phyloP scores from a whole-genome alignment of 2,888 invertebrate genomes.

The Hypsopygia costalis region DNA sequence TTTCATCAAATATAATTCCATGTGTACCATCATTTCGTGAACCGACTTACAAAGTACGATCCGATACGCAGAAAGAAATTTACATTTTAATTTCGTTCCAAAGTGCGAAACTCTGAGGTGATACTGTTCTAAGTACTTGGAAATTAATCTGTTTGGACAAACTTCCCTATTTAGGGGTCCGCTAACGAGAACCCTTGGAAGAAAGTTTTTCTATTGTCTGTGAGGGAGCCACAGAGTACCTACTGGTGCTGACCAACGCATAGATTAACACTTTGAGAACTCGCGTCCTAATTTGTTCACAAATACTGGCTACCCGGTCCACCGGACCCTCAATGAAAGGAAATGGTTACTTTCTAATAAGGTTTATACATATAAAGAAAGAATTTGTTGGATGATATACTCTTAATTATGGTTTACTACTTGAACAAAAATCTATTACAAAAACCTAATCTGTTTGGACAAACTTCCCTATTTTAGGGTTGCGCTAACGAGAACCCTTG shows the following conservation, averaged over 20 bases:
- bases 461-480: background rate
- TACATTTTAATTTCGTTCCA: conserved; percentile 56
- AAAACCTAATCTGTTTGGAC: background rate
- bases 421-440: too few species aligned
- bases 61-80: conserved; percentile 36
- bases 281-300: too few species aligned
- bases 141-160: background rate
- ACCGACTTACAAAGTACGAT: conserved; percentile 1
- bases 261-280: too few species aligned
- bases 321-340: too few species aligned
- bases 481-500: background rate
- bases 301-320: too few species aligned
- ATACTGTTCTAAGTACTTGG: conserved; percentile 1
- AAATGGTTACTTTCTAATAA: too few species aligned
- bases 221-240: background rate
- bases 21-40: background rate
- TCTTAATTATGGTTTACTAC: too few species aligned
- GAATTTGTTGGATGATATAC: too few species aligned
- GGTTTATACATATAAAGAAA: too few species aligned
- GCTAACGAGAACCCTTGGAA: background rate
- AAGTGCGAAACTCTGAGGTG: conserved; percentile 18
- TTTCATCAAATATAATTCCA: too few species aligned
- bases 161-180: background rate
- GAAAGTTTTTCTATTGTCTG: too few species aligned
- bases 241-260: background rate